Evolutionary conservation across 1,140 invertebrate species (phyloP), one percentile per base, ranked within the genome.

Genomic region (Macrotrachela quadricornifera): DNA sequence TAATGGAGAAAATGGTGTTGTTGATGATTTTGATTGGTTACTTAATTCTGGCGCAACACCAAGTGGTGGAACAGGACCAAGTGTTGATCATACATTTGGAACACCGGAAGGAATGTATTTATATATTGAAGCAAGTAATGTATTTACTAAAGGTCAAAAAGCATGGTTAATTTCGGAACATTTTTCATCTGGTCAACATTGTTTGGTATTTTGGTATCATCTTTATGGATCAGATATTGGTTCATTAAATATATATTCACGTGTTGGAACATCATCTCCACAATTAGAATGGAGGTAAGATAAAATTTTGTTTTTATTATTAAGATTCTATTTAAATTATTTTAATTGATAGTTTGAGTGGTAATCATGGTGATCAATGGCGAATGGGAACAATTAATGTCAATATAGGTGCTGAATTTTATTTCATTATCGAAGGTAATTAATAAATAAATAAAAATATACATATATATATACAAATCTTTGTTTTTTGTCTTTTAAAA

Each of bases 51-150:
- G 60, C 1, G 42, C 57, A 8, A 65, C 64, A 30, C 13, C 44
- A 12, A 63, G 58, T 48, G 37, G 46, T 10, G 58, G 56, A 13
- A 64, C 65, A 16, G 65, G 66, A 13, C 66, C 66, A 0, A 74
- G 74, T 12, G 75, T 72, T 60, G 82, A 85, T 62, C 81, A 72
- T 51, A 72, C 71, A n/a, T 60, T 57, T 44, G 60, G 54, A 51
- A 57, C 46, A 30, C 45, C 57, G 8, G 50, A 53, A 62, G 72
- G 71, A 39, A 66, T 62, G 54, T 68, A 67, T 57, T 60, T 67
- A 61, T 67, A 61, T 51, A 60, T 63, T 16, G 63, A 65, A 45
- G 54, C 66, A 0, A 56, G 53, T 21, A 56, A 60, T 16, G 37
- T 38, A 17, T 59, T 59, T 9, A 57, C 57, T 10, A 55, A 58